Base-by-base conservation (phyloP, 2,888 invertebrate genomes). In the Limnephilus auricula region DNA sequence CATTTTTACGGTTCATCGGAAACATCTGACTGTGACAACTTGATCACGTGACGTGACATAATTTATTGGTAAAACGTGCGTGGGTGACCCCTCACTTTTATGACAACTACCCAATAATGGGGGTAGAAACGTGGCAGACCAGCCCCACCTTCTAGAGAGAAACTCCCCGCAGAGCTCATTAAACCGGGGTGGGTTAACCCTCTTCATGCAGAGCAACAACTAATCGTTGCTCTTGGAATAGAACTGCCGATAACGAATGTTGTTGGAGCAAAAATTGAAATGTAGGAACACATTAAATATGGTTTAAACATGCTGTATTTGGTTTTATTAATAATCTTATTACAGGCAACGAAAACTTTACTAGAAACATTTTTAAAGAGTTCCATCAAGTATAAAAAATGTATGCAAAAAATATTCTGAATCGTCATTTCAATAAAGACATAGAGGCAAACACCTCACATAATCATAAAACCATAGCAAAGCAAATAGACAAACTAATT, bases 11-110 rank as follows among this genome's bases (percentile, higher is more conserved):
- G 65, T 65, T 65, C 65, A 25, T 65, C 65, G 65, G 65, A 65
- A 65, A n/a, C 65, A 65, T 25, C 65, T 65, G 34, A 32, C 82
- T 32, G 82, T 34, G 82, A 34, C 82, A 37, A 82, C 37, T 82
- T 34, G 37, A 82, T 82, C 82, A 82, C 82, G 32, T 37, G 82
- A 82, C 34, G n/a, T 34, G 82, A 34, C 34, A 15, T 34, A 65
- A 65, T 65, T 65, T n/a, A 65, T 32, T 82, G 25, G 25, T 82
- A 82, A 82, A 34, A 82, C 25, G 15, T 32, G 34, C 82, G 82
- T 82, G 82, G 82, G 34, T 82, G 37, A 82, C 82, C 82, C 82
- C 82, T n/a, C 25, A 82, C 9, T 82, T 25, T 82, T 82, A 82
- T 34, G 34, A 82, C 34, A 34, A 18, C 80, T 4, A 80, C 18